Percentiles rank a stretch among this genome's conserved stretches.
These are phyloP conservation scores for Ephestia elutella DNA, from an alignment of 1,140 invertebrate genomes.

Conservation along the genomic window DNA sequence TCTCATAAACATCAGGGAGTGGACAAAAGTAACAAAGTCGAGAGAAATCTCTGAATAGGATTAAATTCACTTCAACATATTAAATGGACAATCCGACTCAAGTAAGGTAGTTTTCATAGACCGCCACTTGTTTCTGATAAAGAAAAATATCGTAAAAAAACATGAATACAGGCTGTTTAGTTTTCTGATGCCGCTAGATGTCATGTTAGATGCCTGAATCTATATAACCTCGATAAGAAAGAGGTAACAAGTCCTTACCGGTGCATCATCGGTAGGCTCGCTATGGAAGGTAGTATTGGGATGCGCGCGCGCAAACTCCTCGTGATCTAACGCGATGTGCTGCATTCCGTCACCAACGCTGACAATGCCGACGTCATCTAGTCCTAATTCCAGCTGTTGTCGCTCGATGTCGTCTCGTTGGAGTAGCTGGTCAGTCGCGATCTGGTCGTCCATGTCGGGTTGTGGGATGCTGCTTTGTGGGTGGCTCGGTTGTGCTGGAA, in stretches of 20 bases:
- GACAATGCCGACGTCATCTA: constrained; percentile 59
- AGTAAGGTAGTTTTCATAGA: too few relatives aligned
- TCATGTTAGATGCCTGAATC: too few relatives aligned
- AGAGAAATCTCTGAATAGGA: too few relatives aligned
- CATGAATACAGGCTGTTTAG: too few relatives aligned
- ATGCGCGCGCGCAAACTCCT: constrained; percentile 67
- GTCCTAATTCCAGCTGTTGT: constrained; percentile 39
- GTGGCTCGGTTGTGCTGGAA: constrained; percentile 48
- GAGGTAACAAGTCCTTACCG: constrained; percentile 25
- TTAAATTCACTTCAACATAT: too few relatives aligned
- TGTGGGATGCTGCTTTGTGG: constrained; percentile 44
- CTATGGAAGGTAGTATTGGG: constrained; percentile 71
- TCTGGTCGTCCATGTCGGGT: constrained; percentile 59
- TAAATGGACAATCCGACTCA: too few relatives aligned
- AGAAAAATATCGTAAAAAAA: too few relatives aligned
- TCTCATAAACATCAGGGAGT: too few relatives aligned
- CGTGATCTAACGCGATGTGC: constrained; percentile 50
- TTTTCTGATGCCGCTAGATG: too few relatives aligned
- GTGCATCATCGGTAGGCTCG: constrained; percentile 54
- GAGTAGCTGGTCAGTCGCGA: constrained; percentile 52
- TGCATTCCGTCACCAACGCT: constrained; percentile 55
- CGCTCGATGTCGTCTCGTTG: constrained; percentile 27
- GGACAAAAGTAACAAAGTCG: too few relatives aligned
- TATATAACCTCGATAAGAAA: too few relatives aligned
- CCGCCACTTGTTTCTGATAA: too few relatives aligned